Evolutionary conservation across 2,113 vertebrate species (phyloP), one percentile per base, ranked within the genome.

Genomic region (Falcunculus frontatus): DNA sequence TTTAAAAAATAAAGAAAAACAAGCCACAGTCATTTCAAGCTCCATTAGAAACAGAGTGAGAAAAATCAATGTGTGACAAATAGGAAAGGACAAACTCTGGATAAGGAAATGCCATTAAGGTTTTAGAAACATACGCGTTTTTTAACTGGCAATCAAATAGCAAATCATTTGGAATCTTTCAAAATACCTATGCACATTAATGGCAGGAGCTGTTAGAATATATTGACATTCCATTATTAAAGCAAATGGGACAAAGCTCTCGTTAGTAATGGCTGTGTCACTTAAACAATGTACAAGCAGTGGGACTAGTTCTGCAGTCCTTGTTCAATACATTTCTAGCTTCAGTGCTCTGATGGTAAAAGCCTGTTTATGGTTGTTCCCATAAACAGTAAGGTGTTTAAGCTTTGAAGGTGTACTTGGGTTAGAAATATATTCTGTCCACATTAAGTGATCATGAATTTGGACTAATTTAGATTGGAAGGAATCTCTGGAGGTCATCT

Each of bases 61-160:
- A 83, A 94, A 95, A 95, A 93, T 88, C 84, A 76, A 72, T 75
- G 63, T 80, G 65, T 85, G 93, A 91, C 57, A 92, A 94, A 94
- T 69, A 88, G 81, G 42, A 95, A 90, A 35, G 78, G 59, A 86
- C 87, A 86, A 78, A 68, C 64, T 87, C 42, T 69, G 42, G 46
- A 30, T 76, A 42, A 85, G 74, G 59, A 89, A 94, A 82, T 16
- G 15, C 49, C 25, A 32, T 27, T 46, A 56, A 90, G 52, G 25
- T 82, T 93, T 92, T 76, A 63, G 62, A 90, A 70, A 64, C 25
- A 11, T 41, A 37, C 0, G 1, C 41, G 44, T 3, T 73, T 92
- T 87, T 84, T 39, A 90, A 67, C 56, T 64, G 37, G 53, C 33
- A 50, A 26, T 64, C 32, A 67, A 80, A 62, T n/a, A 89, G 73